A percentile compares a stretch with the other conserved stretches of the same genome.
Conservation (phyloP, 1,140 invertebrate species). For the Nephila pilipes region DNA sequence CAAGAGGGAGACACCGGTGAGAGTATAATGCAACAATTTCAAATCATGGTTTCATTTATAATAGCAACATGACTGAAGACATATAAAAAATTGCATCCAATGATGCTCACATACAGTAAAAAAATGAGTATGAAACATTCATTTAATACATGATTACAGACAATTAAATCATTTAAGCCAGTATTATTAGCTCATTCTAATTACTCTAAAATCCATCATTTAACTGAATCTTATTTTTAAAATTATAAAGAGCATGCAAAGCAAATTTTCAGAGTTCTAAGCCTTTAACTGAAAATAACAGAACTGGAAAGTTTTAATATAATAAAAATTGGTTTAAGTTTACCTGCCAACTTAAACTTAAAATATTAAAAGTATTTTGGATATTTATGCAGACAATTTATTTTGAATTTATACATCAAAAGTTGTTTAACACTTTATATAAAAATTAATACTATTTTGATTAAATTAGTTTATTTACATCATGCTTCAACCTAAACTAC, state of each 20-base stretch:
- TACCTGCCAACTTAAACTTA: no score
- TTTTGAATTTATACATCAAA: no score
- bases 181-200: conserved; percentile 34
- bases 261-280: conserved; percentile 53
- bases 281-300: neutral
- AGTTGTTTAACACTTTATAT: no score
- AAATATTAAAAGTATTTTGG: no score
- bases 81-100: conserved; percentile 49
- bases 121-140: conserved; percentile 61
- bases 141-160: conserved; percentile 51
- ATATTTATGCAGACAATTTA: no score
- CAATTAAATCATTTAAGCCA: conserved; percentile 34
- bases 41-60: neutral
- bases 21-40: conserved; percentile 19
- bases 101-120: conserved; percentile 53
- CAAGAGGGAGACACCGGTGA: conserved; percentile 34
- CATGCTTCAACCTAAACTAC: no score
- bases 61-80: conserved; percentile 16
- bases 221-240: conserved; percentile 35
- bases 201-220: conserved; percentile 44
- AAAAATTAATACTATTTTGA: no score
- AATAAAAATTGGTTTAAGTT: no score
- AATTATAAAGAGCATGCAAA: conserved; percentile 49
- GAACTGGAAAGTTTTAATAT: no score
- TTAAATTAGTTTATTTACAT: no score